phyloP scores from a whole-genome alignment of 2,888 invertebrate species.

The Latrodectus hesperus region DNA sequence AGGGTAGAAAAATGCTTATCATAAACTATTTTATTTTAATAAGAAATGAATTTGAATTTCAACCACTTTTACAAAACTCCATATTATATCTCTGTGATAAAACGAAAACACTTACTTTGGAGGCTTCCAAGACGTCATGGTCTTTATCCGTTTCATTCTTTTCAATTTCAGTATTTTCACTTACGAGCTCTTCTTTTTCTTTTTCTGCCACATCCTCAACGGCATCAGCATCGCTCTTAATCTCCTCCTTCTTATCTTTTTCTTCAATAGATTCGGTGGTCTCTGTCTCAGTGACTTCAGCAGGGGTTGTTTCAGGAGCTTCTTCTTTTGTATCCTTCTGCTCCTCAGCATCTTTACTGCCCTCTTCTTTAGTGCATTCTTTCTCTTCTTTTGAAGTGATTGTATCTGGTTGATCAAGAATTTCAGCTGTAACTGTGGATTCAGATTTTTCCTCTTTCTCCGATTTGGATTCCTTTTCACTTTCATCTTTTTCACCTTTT shows the following conservation, averaged over 20 bases:
- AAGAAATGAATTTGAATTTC: no score
- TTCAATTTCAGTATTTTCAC: slow-evolving; percentile 14
- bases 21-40: no score
- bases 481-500: not conserved
- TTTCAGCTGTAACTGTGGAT: not conserved
- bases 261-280: slow-evolving; percentile 10
- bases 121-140: not conserved
- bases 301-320: not conserved
- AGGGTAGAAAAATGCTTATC: no score
- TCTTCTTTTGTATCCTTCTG: not conserved
- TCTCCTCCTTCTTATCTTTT: slow-evolving; percentile 18
- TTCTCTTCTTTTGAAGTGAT: not conserved
- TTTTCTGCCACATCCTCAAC: not conserved
- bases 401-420: not conserved
- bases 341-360: not conserved
- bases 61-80: no score
- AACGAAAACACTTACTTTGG: slow-evolving; percentile 12
- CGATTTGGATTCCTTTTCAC: not conserved
- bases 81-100: not conserved
- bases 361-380: not conserved
- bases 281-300: not conserved
- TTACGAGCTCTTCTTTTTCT: not conserved
- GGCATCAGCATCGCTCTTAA: not conserved
- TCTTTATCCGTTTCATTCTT: slow-evolving; percentile 5
- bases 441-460: slow-evolving; percentile 7